These are phyloP conservation scores for Scrobipalpa atriplicella DNA, from an alignment of 2,888 invertebrate species.

Conservation along the genomic window DNA sequence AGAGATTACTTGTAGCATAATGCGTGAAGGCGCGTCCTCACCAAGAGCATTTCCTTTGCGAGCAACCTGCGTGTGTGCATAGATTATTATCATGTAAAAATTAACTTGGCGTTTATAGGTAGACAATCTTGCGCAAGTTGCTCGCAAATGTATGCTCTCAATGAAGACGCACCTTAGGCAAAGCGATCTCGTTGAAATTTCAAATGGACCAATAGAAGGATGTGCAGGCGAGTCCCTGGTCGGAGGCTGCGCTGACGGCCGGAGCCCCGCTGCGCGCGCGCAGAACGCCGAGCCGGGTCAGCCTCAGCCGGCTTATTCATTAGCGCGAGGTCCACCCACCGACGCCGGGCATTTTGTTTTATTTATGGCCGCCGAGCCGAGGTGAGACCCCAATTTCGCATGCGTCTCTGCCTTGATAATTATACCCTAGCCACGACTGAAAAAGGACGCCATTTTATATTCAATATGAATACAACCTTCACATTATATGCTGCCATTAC, in stretches of 20 bases:
- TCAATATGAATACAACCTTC: slow-evolving; percentile 52
- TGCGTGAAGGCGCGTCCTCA: too few relatives aligned
- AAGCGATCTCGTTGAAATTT: slow-evolving; percentile 32
- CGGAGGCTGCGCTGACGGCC: slow-evolving; percentile 7
- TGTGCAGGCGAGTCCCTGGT: neutral
- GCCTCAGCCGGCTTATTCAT: slow-evolving; percentile 67
- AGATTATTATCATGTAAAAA: too few relatives aligned
- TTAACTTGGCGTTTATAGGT: too few relatives aligned
- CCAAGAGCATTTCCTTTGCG: too few relatives aligned
- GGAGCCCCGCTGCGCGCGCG: slow-evolving; percentile 35
- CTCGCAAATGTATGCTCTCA: too few relatives aligned
- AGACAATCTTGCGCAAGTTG: too few relatives aligned
- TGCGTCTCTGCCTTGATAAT: slow-evolving; percentile 77
- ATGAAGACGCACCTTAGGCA: neutral
- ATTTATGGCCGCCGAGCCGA: slow-evolving; percentile 75
- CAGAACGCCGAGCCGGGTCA: slow-evolving; percentile 29
- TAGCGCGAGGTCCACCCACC: slow-evolving; percentile 77
- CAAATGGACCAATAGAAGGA: slow-evolving; percentile 43
- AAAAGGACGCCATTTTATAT: slow-evolving; percentile 76
- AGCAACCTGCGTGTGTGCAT: too few relatives aligned
- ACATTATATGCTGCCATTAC: slow-evolving; percentile 14
- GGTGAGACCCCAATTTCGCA: slow-evolving; percentile 83
- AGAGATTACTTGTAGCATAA: too few relatives aligned
- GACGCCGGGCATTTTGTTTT: slow-evolving; percentile 75
- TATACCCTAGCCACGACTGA: slow-evolving; percentile 74